Base-by-base conservation (phyloP, 2,888 invertebrate species). In the Pterostichus madidus region DNA sequence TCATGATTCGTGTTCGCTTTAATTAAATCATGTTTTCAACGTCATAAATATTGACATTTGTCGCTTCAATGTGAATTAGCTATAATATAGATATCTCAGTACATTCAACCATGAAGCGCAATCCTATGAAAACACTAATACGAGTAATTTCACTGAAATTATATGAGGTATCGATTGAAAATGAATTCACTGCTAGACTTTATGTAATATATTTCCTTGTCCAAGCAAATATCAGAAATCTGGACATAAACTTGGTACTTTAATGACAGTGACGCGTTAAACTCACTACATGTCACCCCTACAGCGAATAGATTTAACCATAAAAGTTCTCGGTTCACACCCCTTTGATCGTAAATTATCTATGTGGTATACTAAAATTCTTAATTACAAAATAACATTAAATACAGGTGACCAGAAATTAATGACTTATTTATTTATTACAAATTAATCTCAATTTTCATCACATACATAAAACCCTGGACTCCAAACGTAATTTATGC, bases 11-110 rank as follows among this genome's bases (percentile, higher is more conserved):
- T n/a, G 13, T 49, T 39, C 39, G 39, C 39, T 39, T 5, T 71
- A 71, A 71, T 71, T 44, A 39, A 71, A 71, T 71, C 44, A 71
- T 44, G 68, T 71, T 44, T 39, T 17, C 13, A 64, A 35, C 39
- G 15, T 44, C 44, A 24, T 17, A 71, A 44, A 44, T 71, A 71
- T 71, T 71, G 17, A 7, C 44, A 44, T 64, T 35, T 39, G 15
- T 7, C 31, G 31, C 11, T 52, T 8, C 35, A 13, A 11, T 13
- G 39, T 32, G 32, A 64, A 64, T 68, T 68, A 39, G 64, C 64
- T 13, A 35, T 39, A 68, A 68, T 64, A 35, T 64, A 39, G 35
- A 64, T 44, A 71, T 44, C 24, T 17, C 7, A 2, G 44, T 71
- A 44, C 39, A 71, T 2, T 13, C 68, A 44, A 44, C 44, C 15